Conservation (phyloP, 1,140 invertebrate species). For the Trachymyrmex cornetzi region DNA sequence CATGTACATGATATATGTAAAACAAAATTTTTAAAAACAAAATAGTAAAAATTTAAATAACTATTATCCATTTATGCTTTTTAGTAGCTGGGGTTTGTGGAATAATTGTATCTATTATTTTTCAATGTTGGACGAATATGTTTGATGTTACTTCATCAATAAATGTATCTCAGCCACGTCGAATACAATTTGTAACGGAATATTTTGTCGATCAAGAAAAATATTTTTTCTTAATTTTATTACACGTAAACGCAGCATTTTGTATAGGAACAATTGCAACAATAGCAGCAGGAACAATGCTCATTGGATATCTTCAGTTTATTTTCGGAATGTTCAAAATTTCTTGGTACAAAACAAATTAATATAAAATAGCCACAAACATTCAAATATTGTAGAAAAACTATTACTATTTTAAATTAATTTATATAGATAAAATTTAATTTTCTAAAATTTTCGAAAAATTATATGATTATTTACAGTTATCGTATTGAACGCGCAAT, state of each 20-base stretch:
- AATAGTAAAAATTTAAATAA: slow-evolving; percentile 6
- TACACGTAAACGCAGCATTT: background rate
- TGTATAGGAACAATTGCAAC: background rate
- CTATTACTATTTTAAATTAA: background rate
- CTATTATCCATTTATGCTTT: background rate
- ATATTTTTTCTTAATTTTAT: background rate
- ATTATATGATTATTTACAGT: slow-evolving; percentile 10
- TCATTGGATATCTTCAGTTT: slow-evolving; percentile 2
- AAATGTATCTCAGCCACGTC: background rate
- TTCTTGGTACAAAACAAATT: slow-evolving; percentile 3
- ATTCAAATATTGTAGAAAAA: background rate
- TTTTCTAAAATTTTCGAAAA: background rate
- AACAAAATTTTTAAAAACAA: background rate
- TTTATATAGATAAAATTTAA: background rate
- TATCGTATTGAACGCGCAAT: background rate
- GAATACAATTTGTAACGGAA: background rate
- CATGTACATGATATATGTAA: background rate
- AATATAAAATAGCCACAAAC: background rate
- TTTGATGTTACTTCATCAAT: background rate
- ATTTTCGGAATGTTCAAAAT: slow-evolving; percentile 32
- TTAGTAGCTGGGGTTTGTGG: background rate
- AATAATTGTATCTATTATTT: background rate
- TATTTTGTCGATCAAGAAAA: slow-evolving; percentile 29
- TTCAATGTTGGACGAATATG: background rate
- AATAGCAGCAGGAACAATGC: slow-evolving; percentile 17